Conservation (phyloP, 2,888 invertebrate species). For the Anticlea derivata region DNA sequence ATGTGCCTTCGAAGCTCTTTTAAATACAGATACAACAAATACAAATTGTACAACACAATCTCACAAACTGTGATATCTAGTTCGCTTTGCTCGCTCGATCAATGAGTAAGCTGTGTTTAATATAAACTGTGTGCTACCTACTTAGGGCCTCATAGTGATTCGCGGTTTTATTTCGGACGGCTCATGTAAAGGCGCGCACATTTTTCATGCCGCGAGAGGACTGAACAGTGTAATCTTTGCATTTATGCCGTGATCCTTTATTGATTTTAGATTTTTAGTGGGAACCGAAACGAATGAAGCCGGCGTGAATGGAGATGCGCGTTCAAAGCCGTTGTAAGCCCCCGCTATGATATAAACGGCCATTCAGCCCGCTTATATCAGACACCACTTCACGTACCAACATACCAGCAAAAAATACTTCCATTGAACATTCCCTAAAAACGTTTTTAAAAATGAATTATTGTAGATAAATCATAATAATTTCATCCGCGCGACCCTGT, state of each 20-base stretch:
- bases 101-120: slow-evolving; percentile 9
- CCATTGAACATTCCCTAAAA: slow-evolving; percentile 37
- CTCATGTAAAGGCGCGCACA: slow-evolving; percentile 77
- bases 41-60: too few species aligned
- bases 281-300: slow-evolving; percentile 81
- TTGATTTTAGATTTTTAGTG: slow-evolving; percentile 84
- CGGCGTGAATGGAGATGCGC: slow-evolving; percentile 79
- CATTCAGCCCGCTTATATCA: slow-evolving; percentile 72
- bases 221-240: slow-evolving; percentile 81
- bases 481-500: slow-evolving; percentile 59
- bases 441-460: slow-evolving; percentile 46
- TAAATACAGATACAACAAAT: too few species aligned
- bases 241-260: slow-evolving; percentile 83
- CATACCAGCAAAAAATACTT: slow-evolving; percentile 40
- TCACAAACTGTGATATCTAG: too few species aligned
- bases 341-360: slow-evolving; percentile 77
- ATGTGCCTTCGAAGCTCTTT: too few species aligned
- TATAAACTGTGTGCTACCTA: slow-evolving; percentile 41
- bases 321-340: slow-evolving; percentile 79
- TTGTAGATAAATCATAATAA: slow-evolving; percentile 45
- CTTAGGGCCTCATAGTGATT: slow-evolving; percentile 82
- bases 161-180: slow-evolving; percentile 83
- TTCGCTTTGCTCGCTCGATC: too few species aligned
- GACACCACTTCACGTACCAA: slow-evolving; percentile 60
- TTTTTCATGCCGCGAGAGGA: slow-evolving; percentile 78